phyloP scores from a whole-genome alignment of 2,888 invertebrate species.

The Orchesellides sinensis region DNA sequence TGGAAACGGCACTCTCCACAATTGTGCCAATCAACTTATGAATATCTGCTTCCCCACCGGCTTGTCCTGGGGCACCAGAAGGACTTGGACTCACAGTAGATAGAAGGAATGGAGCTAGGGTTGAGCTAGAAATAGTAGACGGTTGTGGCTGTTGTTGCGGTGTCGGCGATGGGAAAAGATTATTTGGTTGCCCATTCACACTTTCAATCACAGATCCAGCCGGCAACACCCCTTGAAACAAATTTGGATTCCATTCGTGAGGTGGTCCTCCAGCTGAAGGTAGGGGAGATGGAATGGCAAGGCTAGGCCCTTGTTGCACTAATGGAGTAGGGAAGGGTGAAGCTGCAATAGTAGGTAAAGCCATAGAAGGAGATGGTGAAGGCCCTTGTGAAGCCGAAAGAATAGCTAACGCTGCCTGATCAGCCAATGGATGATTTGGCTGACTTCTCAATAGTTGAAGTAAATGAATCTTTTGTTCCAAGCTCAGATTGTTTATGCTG shows the following conservation, averaged over 20 bases:
- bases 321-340: not conserved
- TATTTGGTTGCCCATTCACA: slow-evolving; percentile 21
- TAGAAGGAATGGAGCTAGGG: slow-evolving; percentile 17
- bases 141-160: slow-evolving; percentile 10
- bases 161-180: too few species aligned
- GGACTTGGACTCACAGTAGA: slow-evolving; percentile 36
- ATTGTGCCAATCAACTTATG: slow-evolving; percentile 72
- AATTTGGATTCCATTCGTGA: not conserved
- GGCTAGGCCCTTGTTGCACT: slow-evolving; percentile 13
- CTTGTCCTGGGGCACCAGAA: not conserved
- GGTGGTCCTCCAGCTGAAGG: not conserved
- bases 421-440: slow-evolving; percentile 48
- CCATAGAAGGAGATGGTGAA: not conserved
- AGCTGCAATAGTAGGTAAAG: not conserved
- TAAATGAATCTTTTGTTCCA: slow-evolving; percentile 71
- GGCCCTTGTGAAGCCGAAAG: slow-evolving; percentile 6
- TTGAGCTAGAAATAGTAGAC: slow-evolving; percentile 36
- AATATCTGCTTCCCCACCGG: slow-evolving; percentile 52
- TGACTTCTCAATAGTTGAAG: slow-evolving; percentile 66
- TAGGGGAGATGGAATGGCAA: not conserved
- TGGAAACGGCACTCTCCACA: slow-evolving; percentile 56
- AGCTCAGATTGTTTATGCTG: slow-evolving; percentile 42
- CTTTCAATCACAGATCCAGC: slow-evolving; percentile 68
- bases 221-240: slow-evolving; percentile 59
- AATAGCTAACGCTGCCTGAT: slow-evolving; percentile 50